These are phyloP conservation scores for Platyura marginata DNA, from an alignment of 1,140 invertebrate species.

Conservation along the genomic window DNA sequence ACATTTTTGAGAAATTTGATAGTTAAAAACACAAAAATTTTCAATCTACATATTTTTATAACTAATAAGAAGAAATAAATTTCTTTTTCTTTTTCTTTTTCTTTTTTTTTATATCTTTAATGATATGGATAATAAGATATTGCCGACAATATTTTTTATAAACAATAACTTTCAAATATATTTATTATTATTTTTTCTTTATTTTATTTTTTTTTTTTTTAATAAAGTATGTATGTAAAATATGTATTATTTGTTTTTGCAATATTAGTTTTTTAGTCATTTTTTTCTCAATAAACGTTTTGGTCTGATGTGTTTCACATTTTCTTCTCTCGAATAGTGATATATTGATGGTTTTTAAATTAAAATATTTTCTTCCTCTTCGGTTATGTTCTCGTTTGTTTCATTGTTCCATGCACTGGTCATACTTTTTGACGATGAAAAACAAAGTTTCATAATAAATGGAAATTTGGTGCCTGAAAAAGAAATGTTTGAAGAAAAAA, in stretches of 20 bases:
- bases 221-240: not conserved
- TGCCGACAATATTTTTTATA: too few species aligned
- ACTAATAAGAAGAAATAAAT: not conserved
- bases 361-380: not conserved
- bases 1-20: too few species aligned
- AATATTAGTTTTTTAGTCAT: too few species aligned
- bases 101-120: not conserved
- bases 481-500: too few species aligned
- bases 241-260: too few species aligned
- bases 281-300: too few species aligned
- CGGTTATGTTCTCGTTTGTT: not conserved
- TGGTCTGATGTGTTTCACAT: too few species aligned
- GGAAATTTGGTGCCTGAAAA: conserved; percentile 85
- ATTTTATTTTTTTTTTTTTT: not conserved
- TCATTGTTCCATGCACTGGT: conserved; percentile 20
- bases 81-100: not conserved
- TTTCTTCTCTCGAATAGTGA: too few species aligned
- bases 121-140: not conserved
- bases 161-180: too few species aligned
- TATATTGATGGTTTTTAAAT: not conserved
- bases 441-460: conserved; percentile 92
- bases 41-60: too few species aligned
- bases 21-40: too few species aligned
- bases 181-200: not conserved
- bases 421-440: conserved; percentile 72